Conservation (phyloP, 2,888 invertebrate species). For the Coelopa pilipes region DNA sequence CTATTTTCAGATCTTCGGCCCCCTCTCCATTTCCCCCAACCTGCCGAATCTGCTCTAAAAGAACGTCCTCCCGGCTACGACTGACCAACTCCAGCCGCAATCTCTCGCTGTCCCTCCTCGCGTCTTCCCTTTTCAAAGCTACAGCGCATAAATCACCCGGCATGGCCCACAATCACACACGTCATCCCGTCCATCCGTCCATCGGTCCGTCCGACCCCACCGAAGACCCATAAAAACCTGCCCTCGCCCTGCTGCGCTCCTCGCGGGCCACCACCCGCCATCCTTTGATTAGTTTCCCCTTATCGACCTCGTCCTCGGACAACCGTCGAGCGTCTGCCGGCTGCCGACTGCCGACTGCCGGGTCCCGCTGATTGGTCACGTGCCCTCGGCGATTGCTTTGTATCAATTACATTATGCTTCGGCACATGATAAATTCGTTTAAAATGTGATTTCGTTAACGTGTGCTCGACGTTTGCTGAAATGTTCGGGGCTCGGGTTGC, state of each 20-base stretch:
- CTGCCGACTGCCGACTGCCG: neutral
- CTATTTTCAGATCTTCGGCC: too few species aligned
- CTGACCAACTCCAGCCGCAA: too few species aligned
- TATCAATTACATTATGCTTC: conserved; percentile 61
- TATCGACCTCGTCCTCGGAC: too few species aligned
- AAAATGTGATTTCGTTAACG: conserved; percentile 35
- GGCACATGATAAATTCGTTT: conserved; percentile 56
- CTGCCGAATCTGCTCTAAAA: too few species aligned
- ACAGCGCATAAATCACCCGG: neutral
- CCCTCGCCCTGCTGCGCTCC: neutral
- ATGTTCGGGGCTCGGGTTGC: neutral
- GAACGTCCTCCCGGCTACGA: too few species aligned
- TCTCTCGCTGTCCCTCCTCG: too few species aligned
- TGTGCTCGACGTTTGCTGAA: neutral
- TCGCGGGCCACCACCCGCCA: neutral
- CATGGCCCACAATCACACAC: neutral
- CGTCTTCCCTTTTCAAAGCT: neutral
- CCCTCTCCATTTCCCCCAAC: too few species aligned
- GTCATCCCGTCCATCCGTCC: neutral
- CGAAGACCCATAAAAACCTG: neutral
- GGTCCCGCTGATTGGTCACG: conserved; percentile 27
- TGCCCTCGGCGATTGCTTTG: conserved; percentile 51
- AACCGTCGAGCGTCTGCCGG: too few species aligned
- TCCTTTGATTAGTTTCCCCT: neutral
- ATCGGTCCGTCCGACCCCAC: neutral